Conservation (phyloP, 1,140 invertebrate species). For the Propsilocerus akamusi region DNA sequence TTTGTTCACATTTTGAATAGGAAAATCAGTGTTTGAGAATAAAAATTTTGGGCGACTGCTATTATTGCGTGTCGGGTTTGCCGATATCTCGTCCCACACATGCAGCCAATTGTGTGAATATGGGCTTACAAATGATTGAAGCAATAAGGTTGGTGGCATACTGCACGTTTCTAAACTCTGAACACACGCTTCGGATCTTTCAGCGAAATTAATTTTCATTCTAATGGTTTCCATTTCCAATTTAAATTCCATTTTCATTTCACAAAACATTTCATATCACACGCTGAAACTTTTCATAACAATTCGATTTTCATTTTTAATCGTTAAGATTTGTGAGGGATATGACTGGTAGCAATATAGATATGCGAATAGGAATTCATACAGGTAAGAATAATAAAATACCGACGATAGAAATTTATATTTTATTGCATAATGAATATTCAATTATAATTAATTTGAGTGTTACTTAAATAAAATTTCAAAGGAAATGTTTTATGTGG, state of each 20-base stretch:
- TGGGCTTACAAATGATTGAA: constrained; percentile 94
- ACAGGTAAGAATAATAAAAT: too few relatives aligned
- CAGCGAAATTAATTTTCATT: background rate
- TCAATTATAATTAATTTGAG: too few relatives aligned
- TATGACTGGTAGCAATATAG: constrained; percentile 75
- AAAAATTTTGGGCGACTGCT: constrained; percentile 90
- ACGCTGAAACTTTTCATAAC: background rate
- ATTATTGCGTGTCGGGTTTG: constrained; percentile 89
- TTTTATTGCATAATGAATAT: too few relatives aligned
- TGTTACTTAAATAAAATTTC: too few relatives aligned
- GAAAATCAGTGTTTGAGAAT: constrained; percentile 91
- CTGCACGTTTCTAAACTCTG: background rate
- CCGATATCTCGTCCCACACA: constrained; percentile 83
- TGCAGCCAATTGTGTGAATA: constrained; percentile 88
- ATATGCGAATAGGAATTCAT: constrained; percentile 91
- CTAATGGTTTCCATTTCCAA: background rate
- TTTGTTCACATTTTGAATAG: constrained; percentile 29
- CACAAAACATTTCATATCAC: background rate
- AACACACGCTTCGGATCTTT: constrained; percentile 9
- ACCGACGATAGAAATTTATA: too few relatives aligned
- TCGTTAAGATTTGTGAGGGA: constrained; percentile 61
- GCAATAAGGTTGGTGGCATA: constrained; percentile 60
- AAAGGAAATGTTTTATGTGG: constrained; percentile 85
- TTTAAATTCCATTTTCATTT: background rate
- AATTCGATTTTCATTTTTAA: constrained; percentile 2